Evolutionary conservation across 1,140 invertebrate genomes (phyloP), one percentile per base, ranked within the genome.

Genomic region (Eriosoma lanigerum): DNA sequence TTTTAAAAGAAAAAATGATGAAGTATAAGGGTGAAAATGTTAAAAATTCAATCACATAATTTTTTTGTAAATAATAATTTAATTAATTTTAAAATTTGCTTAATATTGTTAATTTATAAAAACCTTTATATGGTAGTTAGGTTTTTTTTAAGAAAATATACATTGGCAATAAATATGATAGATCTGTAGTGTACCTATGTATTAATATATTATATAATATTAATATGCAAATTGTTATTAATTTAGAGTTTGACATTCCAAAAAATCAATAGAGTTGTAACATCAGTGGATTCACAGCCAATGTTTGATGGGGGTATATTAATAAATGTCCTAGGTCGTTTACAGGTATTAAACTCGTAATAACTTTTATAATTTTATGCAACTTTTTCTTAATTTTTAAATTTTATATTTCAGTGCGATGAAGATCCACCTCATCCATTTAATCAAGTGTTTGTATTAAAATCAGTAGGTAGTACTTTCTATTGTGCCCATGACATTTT

Each of bases 281-380:
- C 96, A 80, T 91, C 93, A n/a, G 91, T 97, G 62, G 96, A 98
- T 86, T 95, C 93, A 81, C 96, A 97, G 87, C 96, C 96, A 56
- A 97, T 94, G 90, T 96, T 95, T 85, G 96, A 97, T 88, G 96
- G 96, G 60, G 95, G 96, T 81, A 92, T 98, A 82, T 86, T 97
- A 85, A 95, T 97, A 83, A 95, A 94, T 89, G 96, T 97, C 52
- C 88, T 97, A 82, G 96, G 96, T 84, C 92, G 95, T 88, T 88
- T 98, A 84, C 93, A 97, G 92, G 95, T 96, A 38, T 38, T 38
- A 38, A 38, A n/a, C n/a, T n/a, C n/a, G n/a, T n/a, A n/a, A n/a
- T 46, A 38, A 29, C 32, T 32, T 56, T 72, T 58, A 38, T 38
- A 38, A 38, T 38, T 4, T 38, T 4, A 38, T 38, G 8, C 8